Conservation (phyloP, 2,797 vertebrate species). For the Heteromormyrus szaboi region DNA sequence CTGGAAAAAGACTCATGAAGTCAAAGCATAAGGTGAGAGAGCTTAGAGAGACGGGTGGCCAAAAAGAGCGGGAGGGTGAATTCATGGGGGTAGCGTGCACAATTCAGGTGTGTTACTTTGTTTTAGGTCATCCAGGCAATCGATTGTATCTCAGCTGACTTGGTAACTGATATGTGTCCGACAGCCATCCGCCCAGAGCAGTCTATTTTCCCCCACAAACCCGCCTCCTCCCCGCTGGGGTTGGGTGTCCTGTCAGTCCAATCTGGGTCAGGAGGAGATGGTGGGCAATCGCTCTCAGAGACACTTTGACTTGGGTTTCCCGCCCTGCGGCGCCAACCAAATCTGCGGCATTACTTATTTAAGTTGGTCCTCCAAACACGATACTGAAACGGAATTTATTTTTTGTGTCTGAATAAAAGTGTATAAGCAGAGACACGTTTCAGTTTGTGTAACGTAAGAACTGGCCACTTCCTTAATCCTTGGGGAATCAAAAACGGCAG, state of each 20-base stretch:
- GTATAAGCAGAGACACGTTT: constrained; percentile 17
- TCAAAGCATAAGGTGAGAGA: background rate
- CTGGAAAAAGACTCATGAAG: constrained; percentile 69
- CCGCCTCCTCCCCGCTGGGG: constrained; percentile 36
- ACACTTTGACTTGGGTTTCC: constrained; percentile 40
- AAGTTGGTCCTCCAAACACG: constrained; percentile 28
- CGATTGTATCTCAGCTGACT: constrained; percentile 36
- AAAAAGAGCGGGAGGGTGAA: background rate
- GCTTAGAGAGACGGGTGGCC: background rate
- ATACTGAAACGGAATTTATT: background rate
- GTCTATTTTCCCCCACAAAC: constrained; percentile 39
- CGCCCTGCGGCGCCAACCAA: constrained; percentile 24
- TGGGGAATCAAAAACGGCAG: background rate
- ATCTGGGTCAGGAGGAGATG: constrained; percentile 36
- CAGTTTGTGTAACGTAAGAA: background rate
- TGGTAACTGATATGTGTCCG: constrained; percentile 47
- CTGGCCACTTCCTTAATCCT: background rate
- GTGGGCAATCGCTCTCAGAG: constrained; percentile 36
- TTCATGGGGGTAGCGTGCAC: background rate
- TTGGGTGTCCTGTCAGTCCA: constrained; percentile 50
- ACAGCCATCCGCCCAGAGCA: constrained; percentile 40
- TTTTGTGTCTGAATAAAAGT: constrained; percentile 14
- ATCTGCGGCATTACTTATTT: constrained; percentile 45
- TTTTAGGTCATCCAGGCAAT: constrained; percentile 26
- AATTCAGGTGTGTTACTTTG: background rate